These are phyloP conservation scores for Ivindomyrus marchei DNA, from an alignment of 2,113 vertebrate genomes.

Conservation along the genomic window DNA sequence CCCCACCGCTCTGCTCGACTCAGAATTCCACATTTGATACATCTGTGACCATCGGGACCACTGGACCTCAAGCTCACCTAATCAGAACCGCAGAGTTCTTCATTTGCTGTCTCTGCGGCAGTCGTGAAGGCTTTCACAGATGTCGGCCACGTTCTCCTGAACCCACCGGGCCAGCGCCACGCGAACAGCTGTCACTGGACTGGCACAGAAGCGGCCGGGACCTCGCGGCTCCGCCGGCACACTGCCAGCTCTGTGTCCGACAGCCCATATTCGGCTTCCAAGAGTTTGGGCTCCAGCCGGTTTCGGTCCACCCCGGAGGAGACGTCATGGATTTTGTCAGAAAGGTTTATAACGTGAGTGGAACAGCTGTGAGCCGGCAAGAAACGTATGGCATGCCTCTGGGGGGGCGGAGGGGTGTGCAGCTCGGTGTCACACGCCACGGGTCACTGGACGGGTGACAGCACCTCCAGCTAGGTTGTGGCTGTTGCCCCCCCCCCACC, in stretches of 20 bases:
- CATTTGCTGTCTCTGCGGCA: conserved; percentile 51
- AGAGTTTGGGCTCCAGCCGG: background rate
- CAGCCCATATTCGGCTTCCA: background rate
- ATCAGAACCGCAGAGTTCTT: conserved; percentile 45
- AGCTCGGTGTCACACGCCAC: background rate
- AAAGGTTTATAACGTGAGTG: background rate
- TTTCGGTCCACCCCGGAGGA: background rate
- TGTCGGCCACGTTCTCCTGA: conserved; percentile 42
- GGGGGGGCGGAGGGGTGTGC: background rate
- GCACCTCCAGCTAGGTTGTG: background rate
- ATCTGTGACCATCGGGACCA: conserved; percentile 27
- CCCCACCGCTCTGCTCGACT: conserved; percentile 31
- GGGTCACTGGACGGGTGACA: background rate
- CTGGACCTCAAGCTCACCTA: conserved; percentile 36
- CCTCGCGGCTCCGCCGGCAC: background rate
- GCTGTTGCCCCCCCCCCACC: background rate
- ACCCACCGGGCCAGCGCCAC: conserved; percentile 1
- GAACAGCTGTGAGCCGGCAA: background rate
- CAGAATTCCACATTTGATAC: conserved; percentile 33
- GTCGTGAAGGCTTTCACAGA: conserved; percentile 60
- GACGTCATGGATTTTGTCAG: background rate
- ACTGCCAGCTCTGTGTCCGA: background rate
- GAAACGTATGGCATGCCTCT: background rate
- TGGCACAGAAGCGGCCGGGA: background rate
- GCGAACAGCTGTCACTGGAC: background rate